Evolutionary conservation across 2,113 vertebrate genomes (phyloP), one percentile per base, ranked within the genome.

Genomic region (Condylura cristata): DNA sequence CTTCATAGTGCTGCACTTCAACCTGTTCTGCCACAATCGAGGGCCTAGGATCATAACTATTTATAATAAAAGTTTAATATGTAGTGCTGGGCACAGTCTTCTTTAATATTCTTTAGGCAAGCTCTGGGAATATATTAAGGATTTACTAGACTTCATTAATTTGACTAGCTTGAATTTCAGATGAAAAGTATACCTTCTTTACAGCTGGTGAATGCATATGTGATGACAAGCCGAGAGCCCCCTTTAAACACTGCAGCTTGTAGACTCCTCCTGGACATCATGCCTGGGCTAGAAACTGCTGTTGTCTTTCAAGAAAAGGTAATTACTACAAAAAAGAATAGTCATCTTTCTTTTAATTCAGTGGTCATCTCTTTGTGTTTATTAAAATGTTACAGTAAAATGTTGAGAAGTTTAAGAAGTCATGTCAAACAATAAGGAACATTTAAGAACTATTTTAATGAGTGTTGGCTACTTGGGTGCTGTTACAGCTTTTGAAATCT

Each of bases 261-360:
- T 96, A 98, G 99, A 76, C 98, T 99, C 75, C 98, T 99, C 53
- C 98, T 99, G 96, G 99, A 99, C 97, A 99, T 99, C 97, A 99
- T 99, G 99, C 99, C 99, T 0, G 99, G 99, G 6, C 97, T 99
- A 96, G 99, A 99, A 98, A 99, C 99, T 5, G 99, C 99, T 41
- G 99, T 99, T 75, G 99, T 99, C 85, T 99, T 99, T 98, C 99
- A 99, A 91, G 99, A 99, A 97, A 99, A 99, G 99, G 99, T 99
- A 98, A 75, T 71, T 39, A 37, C 13, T 92, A 3, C 58, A 71
- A 87, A 56, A 63, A 87, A 94, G 60, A 76, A 86, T 95, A 86
- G 9, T 39, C 83, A 88, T 80, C 58, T 51, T 86, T 86, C 71
- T 79, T 94, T 70, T 60, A 89, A 76, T 60, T 71, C 71, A 81